phyloP scores from a whole-genome alignment of 1,140 invertebrate species.

The Leptoteleia sp. region DNA sequence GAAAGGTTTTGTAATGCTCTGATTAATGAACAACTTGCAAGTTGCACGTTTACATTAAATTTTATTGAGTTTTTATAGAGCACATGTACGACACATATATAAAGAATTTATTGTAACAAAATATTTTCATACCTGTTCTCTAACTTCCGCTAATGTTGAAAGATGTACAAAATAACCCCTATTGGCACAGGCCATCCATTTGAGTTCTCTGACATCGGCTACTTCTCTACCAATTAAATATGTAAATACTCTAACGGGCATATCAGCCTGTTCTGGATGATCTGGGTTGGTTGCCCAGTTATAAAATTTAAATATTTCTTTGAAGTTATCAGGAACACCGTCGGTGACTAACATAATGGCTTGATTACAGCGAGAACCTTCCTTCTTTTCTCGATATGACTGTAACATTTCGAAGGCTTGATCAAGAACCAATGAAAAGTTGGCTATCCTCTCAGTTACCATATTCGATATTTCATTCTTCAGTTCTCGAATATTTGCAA shows the following conservation, averaged over 20 bases:
- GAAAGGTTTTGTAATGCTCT: too few relatives aligned
- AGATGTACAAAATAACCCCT: slow-evolving; percentile 96
- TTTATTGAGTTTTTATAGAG: too few relatives aligned
- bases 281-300: slow-evolving; percentile 88
- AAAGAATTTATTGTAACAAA: too few relatives aligned
- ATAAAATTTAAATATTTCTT: slow-evolving; percentile 93
- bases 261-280: slow-evolving; percentile 89
- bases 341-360: slow-evolving; percentile 99
- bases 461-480: slow-evolving; percentile 90
- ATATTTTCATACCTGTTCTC: slow-evolving; percentile 86
- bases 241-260: slow-evolving; percentile 96
- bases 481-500: slow-evolving; percentile 92
- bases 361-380: too few relatives aligned
- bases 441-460: slow-evolving; percentile 93
- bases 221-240: slow-evolving; percentile 97
- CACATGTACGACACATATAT: too few relatives aligned
- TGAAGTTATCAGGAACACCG: slow-evolving; percentile 96
- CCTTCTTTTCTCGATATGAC: slow-evolving; percentile 81
- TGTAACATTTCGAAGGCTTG: slow-evolving; percentile 94
- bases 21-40: too few relatives aligned
- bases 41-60: too few relatives aligned
- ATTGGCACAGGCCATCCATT: slow-evolving; percentile 99
- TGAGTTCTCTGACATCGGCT: slow-evolving; percentile 90
- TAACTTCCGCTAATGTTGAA: slow-evolving; percentile 94
- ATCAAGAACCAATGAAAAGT: slow-evolving; percentile 94